A percentile compares a stretch with the other conserved stretches of the same genome.
Conservation (phyloP, 2,888 invertebrate genomes). For the Spilarctia lutea region DNA sequence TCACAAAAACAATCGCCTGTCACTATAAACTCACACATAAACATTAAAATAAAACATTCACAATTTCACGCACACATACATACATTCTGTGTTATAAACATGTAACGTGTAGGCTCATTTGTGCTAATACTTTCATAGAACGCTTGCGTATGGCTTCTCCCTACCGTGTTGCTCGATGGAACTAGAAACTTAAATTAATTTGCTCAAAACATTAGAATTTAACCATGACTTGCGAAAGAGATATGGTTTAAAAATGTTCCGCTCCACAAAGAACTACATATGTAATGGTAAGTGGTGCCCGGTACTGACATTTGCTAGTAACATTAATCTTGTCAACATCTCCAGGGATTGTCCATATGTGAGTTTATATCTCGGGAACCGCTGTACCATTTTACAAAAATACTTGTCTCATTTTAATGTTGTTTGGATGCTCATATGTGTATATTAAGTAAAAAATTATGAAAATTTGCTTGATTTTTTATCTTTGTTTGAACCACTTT, state of each 20-base stretch:
- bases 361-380: not conserved
- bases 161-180: too few relatives aligned
- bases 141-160: too few relatives aligned
- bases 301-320: not conserved
- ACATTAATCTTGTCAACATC: too few relatives aligned
- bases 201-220: slow-evolving; percentile 8
- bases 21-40: not conserved
- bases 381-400: not conserved
- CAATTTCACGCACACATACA: too few relatives aligned
- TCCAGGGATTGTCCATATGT: not conserved
- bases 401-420: not conserved
- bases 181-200: not conserved
- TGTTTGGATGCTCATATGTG: not conserved
- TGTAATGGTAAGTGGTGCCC: not conserved
- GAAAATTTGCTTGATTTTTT: not conserved
- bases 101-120: too few relatives aligned
- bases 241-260: not conserved
- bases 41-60: too few relatives aligned
- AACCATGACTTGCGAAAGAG: slow-evolving; percentile 4
- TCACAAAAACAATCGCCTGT: not conserved
- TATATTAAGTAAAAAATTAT: not conserved
- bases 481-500: not conserved
- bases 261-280: not conserved
- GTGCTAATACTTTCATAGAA: too few relatives aligned
- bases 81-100: too few relatives aligned